Conservation (phyloP, 1,140 invertebrate genomes). For the Leptopilina boulardi region DNA sequence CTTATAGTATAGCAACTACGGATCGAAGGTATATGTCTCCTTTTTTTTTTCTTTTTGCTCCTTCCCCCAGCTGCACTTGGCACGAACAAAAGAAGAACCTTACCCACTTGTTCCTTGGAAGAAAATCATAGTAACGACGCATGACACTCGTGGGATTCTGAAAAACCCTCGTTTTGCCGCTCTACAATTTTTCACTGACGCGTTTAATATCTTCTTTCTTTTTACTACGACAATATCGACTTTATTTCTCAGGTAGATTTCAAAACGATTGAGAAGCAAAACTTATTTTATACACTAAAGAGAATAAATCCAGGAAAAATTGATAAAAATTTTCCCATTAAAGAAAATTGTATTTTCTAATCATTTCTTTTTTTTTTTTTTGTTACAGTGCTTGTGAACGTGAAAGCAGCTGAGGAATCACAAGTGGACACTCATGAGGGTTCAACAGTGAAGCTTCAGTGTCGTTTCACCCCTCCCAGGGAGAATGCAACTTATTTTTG, state of each 20-base stretch:
- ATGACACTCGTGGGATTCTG: slow-evolving; percentile 11
- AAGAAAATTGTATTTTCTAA: no score
- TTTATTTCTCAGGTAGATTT: background rate
- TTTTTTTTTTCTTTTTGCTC: no score
- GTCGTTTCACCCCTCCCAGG: slow-evolving; percentile 65
- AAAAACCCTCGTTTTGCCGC: background rate
- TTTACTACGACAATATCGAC: background rate
- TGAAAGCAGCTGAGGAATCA: slow-evolving; percentile 66
- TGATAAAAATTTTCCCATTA: background rate
- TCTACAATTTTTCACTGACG: background rate
- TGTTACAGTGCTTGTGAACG: slow-evolving; percentile 65
- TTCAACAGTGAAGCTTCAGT: slow-evolving; percentile 69
- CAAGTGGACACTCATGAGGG: slow-evolving; percentile 74
- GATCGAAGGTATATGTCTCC: slow-evolving; percentile 43
- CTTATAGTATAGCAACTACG: slow-evolving; percentile 38
- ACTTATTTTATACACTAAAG: no score
- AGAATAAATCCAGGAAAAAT: no score
- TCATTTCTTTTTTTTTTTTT: slow-evolving; percentile 35
- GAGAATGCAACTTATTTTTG: slow-evolving; percentile 71
- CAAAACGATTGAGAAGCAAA: background rate
- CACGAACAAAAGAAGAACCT: slow-evolving; percentile 43
- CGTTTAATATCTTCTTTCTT: background rate
- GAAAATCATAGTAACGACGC: slow-evolving; percentile 16
- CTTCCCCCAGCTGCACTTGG: slow-evolving; percentile 42
- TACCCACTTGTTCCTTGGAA: slow-evolving; percentile 44